Percentiles rank a stretch among this genome's conserved stretches.
Evolutionary conservation across 1,140 invertebrate genomes (phyloP).

Genomic region (Coenobita brevimanus): DNA sequence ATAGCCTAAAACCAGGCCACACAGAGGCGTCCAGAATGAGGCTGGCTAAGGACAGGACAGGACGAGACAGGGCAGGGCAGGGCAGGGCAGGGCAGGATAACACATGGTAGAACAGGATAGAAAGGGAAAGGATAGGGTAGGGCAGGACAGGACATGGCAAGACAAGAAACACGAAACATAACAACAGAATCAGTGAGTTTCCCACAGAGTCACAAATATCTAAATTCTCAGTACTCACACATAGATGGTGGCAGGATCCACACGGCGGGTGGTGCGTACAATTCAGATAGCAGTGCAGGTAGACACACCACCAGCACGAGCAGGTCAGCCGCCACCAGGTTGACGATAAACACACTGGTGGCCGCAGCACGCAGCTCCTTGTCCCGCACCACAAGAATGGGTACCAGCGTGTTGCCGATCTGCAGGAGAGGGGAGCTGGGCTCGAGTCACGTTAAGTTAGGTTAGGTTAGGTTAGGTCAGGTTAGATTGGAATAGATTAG

Average conservation of each 20-base stretch:
- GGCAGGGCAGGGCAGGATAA: no score
- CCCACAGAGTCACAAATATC: no score
- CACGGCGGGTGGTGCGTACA: conserved; percentile 59
- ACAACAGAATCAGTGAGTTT: no score
- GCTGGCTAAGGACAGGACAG: no score
- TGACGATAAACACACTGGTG: conserved; percentile 85
- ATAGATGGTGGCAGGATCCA: conserved; percentile 62
- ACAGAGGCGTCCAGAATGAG: no score
- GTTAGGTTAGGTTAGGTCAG: no score
- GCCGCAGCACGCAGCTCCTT: conserved; percentile 53
- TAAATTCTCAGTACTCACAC: conserved; percentile 66
- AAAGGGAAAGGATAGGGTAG: not conserved
- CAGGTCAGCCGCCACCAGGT: conserved; percentile 95
- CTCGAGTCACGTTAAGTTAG: not conserved
- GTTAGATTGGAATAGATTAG: no score
- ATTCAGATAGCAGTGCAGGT: conserved; percentile 84
- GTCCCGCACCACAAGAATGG: conserved; percentile 59
- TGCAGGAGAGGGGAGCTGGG: not conserved
- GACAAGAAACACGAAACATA: not conserved
- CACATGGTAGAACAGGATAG: not conserved
- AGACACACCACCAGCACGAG: conserved; percentile 94
- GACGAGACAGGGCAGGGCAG: no score
- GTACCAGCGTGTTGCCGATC: conserved; percentile 58
- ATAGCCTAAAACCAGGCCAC: no score
- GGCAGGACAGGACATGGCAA: not conserved